These are phyloP conservation scores for Keiferia lycopersicella DNA, from an alignment of 2,888 invertebrate genomes.

Conservation along the genomic window DNA sequence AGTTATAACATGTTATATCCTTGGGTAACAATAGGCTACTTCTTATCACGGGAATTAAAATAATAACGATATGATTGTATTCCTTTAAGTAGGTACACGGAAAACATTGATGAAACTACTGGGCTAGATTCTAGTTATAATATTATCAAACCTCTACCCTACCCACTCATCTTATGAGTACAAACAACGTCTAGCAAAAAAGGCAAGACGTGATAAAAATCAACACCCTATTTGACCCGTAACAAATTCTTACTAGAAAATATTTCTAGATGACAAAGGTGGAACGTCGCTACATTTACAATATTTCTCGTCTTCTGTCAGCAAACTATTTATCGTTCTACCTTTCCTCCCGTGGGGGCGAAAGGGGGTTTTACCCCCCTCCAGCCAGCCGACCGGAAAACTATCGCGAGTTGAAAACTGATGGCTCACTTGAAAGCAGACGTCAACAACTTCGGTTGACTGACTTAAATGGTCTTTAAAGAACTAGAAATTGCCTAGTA, in stretches of 20 bases:
- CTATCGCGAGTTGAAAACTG: conserved; percentile 32
- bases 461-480: conserved; percentile 23
- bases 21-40: too few species aligned
- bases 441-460: conserved; percentile 30
- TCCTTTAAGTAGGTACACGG: too few species aligned
- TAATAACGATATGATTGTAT: too few species aligned
- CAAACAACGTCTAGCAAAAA: neutral
- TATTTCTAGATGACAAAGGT: conserved; percentile 9
- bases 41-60: too few species aligned
- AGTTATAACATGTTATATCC: too few species aligned
- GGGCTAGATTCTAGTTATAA: too few species aligned
- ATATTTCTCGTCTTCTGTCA: conserved; percentile 28
- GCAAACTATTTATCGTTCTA: conserved; percentile 34
- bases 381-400: conserved; percentile 31
- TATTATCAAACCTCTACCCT: too few species aligned
- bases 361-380: neutral
- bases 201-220: neutral
- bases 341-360: conserved; percentile 15
- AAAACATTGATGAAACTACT: too few species aligned
- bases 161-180: neutral
- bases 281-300: conserved; percentile 18
- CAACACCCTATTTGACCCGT: neutral
- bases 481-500: neutral
- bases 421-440: conserved; percentile 35
- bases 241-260: neutral